These are phyloP conservation scores for Siniperca scherzeri DNA, from an alignment of 2,797 vertebrate species.

Conservation along the genomic window DNA sequence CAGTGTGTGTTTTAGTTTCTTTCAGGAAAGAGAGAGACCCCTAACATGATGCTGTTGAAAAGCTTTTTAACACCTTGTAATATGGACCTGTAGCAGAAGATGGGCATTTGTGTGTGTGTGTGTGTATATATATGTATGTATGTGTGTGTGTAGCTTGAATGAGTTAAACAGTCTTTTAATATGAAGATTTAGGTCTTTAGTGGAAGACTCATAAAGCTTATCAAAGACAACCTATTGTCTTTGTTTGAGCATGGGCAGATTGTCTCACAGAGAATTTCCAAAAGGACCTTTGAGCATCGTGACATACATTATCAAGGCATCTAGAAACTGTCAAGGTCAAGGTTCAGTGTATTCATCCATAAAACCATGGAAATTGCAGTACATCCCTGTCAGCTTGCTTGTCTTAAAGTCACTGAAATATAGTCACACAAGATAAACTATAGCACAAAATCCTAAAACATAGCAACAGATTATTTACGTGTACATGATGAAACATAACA, in stretches of 20 bases:
- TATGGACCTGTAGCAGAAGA: not conserved
- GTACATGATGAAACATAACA: not conserved
- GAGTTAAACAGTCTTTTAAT: not conserved
- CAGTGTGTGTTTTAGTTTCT: slow-evolving; percentile 2
- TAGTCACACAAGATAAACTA: not conserved
- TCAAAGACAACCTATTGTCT: not conserved
- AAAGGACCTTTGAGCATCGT: not conserved
- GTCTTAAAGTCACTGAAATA: not conserved
- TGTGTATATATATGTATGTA: not conserved
- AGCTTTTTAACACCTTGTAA: not conserved
- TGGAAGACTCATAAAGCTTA: not conserved
- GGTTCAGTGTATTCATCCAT: not conserved
- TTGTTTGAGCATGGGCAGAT: not conserved
- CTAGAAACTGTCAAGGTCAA: not conserved
- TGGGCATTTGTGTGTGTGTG: too few species aligned
- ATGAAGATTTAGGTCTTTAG: not conserved
- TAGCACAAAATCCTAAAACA: not conserved
- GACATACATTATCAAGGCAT: not conserved
- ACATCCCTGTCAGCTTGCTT: not conserved
- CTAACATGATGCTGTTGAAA: not conserved
- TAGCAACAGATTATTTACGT: not conserved
- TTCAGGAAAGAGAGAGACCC: not conserved
- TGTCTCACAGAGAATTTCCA: not conserved
- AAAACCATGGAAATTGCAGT: not conserved
- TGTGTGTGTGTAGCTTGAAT: too few species aligned